phyloP scores from a whole-genome alignment of 2,797 vertebrate genomes.

The Cyclopterus lumpus region DNA sequence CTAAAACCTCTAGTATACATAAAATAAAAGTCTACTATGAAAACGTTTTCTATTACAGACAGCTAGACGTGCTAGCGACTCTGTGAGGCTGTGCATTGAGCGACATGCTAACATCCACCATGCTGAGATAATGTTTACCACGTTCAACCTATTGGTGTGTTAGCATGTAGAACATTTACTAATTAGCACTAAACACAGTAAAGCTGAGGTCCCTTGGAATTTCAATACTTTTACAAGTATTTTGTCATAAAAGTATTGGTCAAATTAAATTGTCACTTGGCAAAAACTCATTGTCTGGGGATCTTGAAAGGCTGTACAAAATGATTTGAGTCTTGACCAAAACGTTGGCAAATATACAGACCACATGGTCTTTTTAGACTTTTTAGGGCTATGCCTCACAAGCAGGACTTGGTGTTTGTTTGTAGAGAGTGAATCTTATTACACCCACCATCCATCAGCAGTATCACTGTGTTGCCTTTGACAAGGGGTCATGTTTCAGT shows the following conservation, averaged over 20 bases:
- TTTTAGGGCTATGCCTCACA: conserved; percentile 9
- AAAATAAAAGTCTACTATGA: background rate
- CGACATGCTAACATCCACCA: background rate
- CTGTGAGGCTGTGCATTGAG: background rate
- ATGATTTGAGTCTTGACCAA: conserved; percentile 6
- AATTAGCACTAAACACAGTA: background rate
- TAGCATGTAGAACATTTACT: background rate
- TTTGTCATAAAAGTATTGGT: background rate
- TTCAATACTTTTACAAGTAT: background rate
- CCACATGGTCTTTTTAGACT: background rate
- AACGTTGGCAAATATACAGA: conserved; percentile 9
- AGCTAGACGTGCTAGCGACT: background rate
- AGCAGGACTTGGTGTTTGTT: conserved; percentile 12
- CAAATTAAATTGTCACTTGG: background rate
- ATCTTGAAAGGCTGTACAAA: background rate
- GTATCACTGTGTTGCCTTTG: conserved; percentile 50
- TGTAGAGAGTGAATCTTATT: conserved; percentile 12
- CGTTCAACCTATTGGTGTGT: background rate
- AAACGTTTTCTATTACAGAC: background rate
- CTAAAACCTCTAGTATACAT: background rate
- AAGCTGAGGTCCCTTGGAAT: background rate
- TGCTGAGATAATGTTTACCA: background rate
- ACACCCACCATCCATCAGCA: conserved; percentile 35
- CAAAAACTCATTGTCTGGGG: background rate
- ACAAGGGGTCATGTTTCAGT: conserved; percentile 71